Evolutionary conservation across 1,140 invertebrate genomes (phyloP), one percentile per base, ranked within the genome.

Genomic region (Apis florea): DNA sequence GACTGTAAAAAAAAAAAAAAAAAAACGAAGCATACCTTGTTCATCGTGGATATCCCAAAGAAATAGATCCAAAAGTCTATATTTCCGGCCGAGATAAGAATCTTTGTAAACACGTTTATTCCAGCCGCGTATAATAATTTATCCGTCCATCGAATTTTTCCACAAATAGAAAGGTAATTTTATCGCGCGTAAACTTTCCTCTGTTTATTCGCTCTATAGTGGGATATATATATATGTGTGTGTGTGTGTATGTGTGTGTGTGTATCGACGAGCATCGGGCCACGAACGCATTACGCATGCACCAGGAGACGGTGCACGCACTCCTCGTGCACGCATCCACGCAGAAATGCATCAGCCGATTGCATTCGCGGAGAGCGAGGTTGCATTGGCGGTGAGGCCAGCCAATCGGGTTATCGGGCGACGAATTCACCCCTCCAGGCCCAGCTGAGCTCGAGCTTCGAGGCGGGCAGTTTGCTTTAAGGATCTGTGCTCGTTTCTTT

Each of bases 391-490:
- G 88, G 86, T 75, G 56, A 78, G 64, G 72, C 86, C 86, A 88
- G 82, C 92, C 91, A 93, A 93, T 93, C 90, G 90, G 89, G 83
- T 91, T 90, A 90, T 86, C 85, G 89, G 79, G 77, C 88, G 89
- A 91, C 82, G 86, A 90, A 91, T 90, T 88, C 89, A 89, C 83
- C 88, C 91, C 91, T 90, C 90, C 90, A 89, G 76, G 24, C 79
- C 24, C 78, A 75, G 82, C 69, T 67, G 71, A 67, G 59, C 68
- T 40, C 82, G 77, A 83, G 83, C 88, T 84, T 77, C 89, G 90
- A 91, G 87, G 79, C 88, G 89, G 89, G 87, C 89, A 87, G 89
- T 92, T 90, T 92, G 87, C 90, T 92, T 90, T 89, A 89, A 91
- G 89, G 90, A 91, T 92, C 90, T 90, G 2, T 19, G 8, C 26